Evolutionary conservation across 2,888 invertebrate species (phyloP).

Genomic region (Eucriotettix oculatus): DNA sequence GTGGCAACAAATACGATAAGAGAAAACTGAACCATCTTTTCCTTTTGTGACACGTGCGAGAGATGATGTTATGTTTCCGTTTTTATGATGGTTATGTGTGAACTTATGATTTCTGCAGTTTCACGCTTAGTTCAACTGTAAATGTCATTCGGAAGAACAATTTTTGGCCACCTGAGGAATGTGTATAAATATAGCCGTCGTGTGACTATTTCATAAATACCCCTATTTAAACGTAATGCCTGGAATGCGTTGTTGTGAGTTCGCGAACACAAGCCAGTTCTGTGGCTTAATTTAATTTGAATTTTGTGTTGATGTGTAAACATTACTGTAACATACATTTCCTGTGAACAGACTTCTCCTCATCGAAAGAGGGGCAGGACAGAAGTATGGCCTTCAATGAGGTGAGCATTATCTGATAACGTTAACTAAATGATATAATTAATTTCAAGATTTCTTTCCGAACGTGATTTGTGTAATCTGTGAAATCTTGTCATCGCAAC

Average conservation of each 20-base stretch:
- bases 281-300: background rate
- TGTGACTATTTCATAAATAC: slow-evolving; percentile 28
- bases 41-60: background rate
- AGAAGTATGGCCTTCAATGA: slow-evolving; percentile 64
- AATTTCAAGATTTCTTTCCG: no score
- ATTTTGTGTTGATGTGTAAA: slow-evolving; percentile 7
- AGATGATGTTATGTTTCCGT: background rate
- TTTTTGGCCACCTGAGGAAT: slow-evolving; percentile 45
- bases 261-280: background rate
- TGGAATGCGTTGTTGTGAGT: slow-evolving; percentile 11
- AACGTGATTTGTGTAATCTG: no score
- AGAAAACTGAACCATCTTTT: background rate
- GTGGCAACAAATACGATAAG: slow-evolving; percentile 17
- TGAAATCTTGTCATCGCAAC: no score
- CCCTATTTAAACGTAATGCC: no score
- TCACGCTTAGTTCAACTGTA: background rate
- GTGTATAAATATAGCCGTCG: slow-evolving; percentile 42
- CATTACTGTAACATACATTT: slow-evolving; percentile 8
- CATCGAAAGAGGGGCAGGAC: slow-evolving; percentile 13
- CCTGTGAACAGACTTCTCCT: background rate
- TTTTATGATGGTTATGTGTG: background rate
- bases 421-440: no score
- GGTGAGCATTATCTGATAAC: slow-evolving; percentile 30
- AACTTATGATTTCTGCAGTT: slow-evolving; percentile 3
- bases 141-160: background rate